Evolutionary conservation across 2,113 vertebrate species (phyloP).

Genomic region (Ctenodactylus gundi): DNA sequence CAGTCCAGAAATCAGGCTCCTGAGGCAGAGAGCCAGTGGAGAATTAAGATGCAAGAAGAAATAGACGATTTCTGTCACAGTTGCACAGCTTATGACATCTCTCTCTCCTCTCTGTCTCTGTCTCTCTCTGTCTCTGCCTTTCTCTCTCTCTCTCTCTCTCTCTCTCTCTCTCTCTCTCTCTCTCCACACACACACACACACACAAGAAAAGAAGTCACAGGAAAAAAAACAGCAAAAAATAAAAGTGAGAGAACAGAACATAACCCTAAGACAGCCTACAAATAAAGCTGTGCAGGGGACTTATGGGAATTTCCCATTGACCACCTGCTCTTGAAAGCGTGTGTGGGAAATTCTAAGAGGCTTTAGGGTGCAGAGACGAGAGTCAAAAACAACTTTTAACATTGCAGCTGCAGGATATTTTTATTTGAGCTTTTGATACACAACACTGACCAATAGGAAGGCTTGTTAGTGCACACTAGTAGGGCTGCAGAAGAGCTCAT

Average conservation of each 20-base stretch:
- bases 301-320: constrained; percentile 83
- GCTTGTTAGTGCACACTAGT: not conserved
- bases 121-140: no score
- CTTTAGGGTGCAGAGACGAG: constrained; percentile 69
- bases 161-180: not conserved
- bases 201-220: constrained; percentile 35
- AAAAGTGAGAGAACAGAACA: constrained; percentile 22
- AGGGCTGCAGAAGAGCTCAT: not conserved
- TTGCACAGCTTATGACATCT: not conserved
- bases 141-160: no score
- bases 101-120: no score
- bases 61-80: not conserved
- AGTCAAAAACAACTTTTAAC: constrained; percentile 78
- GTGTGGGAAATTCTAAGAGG: constrained; percentile 80
- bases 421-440: constrained; percentile 73
- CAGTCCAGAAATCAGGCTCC: not conserved
- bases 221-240: constrained; percentile 36
- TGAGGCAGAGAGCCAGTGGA: not conserved
- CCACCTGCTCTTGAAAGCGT: constrained; percentile 78
- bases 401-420: constrained; percentile 84
- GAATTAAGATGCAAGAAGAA: not conserved
- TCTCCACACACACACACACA: not conserved
- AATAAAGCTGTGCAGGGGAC: not conserved
- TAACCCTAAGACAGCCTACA: not conserved
- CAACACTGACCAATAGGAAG: not conserved